Percentiles rank a stretch among this genome's conserved stretches.
These are phyloP conservation scores for Sphaerodactylus townsendi DNA, from an alignment of 2,113 vertebrate genomes.

Conservation along the genomic window DNA sequence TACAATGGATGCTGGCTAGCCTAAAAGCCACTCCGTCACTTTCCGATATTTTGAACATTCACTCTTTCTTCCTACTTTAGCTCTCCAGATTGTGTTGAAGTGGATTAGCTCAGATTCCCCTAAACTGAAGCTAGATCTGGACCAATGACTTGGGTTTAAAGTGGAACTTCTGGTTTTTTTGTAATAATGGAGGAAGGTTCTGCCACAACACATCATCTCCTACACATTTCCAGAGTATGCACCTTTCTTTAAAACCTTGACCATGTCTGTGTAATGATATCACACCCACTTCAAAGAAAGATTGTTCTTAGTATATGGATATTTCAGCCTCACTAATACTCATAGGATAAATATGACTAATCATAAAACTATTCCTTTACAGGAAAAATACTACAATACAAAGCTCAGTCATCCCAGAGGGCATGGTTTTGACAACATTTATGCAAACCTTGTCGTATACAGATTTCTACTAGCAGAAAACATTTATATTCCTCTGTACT, in stretches of 20 bases:
- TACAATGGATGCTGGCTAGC: neutral
- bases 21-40: neutral
- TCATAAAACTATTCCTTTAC: neutral
- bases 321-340: neutral
- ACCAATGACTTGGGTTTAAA: neutral
- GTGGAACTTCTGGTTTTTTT: neutral
- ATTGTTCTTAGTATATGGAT: neutral
- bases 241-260: neutral
- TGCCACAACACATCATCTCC: neutral
- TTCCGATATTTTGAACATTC: neutral
- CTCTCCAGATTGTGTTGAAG: neutral
- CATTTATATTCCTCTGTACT: neutral
- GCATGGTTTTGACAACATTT: conserved; percentile 7
- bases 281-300: neutral
- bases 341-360: neutral
- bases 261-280: neutral
- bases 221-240: neutral
- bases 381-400: neutral
- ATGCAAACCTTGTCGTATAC: neutral
- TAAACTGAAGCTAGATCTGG: neutral
- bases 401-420: conserved; percentile 28
- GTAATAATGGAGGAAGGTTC: neutral
- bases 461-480: neutral
- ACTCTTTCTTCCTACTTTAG: neutral
- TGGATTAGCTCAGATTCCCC: neutral